Evolutionary conservation across 2,797 vertebrate genomes (phyloP).

Genomic region (Clarias laeviceps): DNA sequence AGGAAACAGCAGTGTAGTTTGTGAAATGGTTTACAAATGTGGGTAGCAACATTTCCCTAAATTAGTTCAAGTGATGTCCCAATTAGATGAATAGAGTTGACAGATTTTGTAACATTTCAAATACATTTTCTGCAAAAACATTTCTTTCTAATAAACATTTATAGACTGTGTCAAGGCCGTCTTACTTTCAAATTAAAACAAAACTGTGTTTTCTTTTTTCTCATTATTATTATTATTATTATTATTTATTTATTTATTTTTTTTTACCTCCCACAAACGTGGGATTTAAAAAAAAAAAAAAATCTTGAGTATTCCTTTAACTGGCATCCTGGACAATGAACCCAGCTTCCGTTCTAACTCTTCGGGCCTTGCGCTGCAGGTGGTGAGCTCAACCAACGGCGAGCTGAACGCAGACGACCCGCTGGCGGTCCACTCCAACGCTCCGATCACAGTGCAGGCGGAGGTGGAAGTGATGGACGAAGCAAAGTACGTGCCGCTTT

Average conservation of each 20-base stretch:
- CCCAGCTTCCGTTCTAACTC: background rate
- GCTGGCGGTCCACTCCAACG: constrained; percentile 87
- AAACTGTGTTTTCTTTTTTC: background rate
- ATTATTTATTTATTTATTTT: too few species aligned
- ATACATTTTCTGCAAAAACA: background rate
- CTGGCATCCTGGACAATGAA: background rate
- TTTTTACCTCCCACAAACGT: too few species aligned
- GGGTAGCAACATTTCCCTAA: background rate
- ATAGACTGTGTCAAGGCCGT: background rate
- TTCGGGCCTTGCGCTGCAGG: constrained; percentile 74
- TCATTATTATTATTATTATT: too few species aligned
- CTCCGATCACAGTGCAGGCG: constrained; percentile 89
- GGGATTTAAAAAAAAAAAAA: background rate
- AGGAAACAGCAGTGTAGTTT: background rate
- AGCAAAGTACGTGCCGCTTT: constrained; percentile 88
- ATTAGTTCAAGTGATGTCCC: background rate
- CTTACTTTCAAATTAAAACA: background rate
- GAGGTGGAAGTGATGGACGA: constrained; percentile 98
- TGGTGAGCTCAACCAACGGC: constrained; percentile 97
- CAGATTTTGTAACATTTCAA: background rate
- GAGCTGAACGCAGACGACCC: constrained; percentile 95
- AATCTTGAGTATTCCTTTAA: background rate
- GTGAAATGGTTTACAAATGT: background rate
- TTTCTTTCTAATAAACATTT: background rate
- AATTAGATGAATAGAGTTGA: background rate